These are phyloP conservation scores for Shinisaurus crocodilurus DNA, from an alignment of 2,113 vertebrate species.

Conservation along the genomic window DNA sequence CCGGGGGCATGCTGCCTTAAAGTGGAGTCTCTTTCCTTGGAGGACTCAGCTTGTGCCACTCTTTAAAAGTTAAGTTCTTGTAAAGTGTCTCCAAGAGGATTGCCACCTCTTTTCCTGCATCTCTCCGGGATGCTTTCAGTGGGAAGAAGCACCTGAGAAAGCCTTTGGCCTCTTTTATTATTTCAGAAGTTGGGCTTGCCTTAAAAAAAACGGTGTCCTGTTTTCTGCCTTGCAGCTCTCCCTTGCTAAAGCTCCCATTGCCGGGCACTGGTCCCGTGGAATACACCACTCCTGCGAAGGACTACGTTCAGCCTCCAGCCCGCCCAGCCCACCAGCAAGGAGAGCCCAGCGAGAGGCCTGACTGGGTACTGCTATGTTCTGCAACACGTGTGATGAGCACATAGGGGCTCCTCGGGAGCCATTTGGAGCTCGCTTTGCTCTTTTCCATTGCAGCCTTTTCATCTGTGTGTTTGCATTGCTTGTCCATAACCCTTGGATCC, in stretches of 20 bases:
- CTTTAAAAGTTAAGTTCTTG: not conserved
- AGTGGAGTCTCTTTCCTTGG: not conserved
- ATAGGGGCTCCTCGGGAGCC: not conserved
- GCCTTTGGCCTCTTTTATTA: not conserved
- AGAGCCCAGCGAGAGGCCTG: constrained; percentile 83
- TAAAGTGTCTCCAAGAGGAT: not conserved
- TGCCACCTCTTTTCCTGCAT: not conserved
- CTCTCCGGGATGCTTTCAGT: not conserved
- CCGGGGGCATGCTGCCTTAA: not conserved
- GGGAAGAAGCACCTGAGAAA: not conserved
- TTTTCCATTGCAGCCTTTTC: not conserved
- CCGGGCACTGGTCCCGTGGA: constrained; percentile 95
- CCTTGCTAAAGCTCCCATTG: constrained; percentile 92
- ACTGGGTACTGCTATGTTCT: constrained; percentile 83
- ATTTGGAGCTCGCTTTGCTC: not conserved
- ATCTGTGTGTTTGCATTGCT: too few species aligned
- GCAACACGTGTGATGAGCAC: accelerated
- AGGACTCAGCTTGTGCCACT: not conserved
- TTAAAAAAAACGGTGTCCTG: not conserved
- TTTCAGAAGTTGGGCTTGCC: too few species aligned
- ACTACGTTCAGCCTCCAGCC: constrained; percentile 83
- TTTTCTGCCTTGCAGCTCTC: constrained; percentile 78
- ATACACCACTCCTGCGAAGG: constrained; percentile 91
- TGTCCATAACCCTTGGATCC: not conserved
- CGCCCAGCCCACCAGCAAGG: constrained; percentile 62